A percentile compares a stretch with the other conserved stretches of the same genome.
phyloP scores from a whole-genome alignment of 2,113 vertebrate genomes.

The Anolis carolinensis region DNA sequence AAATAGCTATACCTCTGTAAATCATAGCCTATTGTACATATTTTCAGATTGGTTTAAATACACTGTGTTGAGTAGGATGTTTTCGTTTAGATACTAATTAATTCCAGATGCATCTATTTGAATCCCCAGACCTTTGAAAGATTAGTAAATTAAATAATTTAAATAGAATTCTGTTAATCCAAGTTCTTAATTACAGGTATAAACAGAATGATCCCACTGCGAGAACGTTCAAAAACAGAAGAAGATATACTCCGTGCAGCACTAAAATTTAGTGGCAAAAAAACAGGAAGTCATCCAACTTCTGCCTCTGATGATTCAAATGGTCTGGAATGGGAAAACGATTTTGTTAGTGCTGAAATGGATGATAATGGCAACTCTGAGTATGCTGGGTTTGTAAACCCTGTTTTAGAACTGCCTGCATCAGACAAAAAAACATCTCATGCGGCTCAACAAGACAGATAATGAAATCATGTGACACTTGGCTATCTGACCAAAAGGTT shows the following conservation, averaged over 20 bases:
- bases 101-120: neutral
- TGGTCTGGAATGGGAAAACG: constrained; percentile 96
- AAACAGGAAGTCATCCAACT: constrained; percentile 80
- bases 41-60: no score
- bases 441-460: constrained; percentile 80
- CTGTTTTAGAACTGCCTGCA: constrained; percentile 83
- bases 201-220: constrained; percentile 85
- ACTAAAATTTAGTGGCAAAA: constrained; percentile 77
- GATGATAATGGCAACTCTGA: constrained; percentile 88
- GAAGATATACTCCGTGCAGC: constrained; percentile 95
- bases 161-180: neutral
- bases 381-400: constrained; percentile 93
- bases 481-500: constrained; percentile 49
- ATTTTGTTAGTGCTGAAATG: constrained; percentile 89
- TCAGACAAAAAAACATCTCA: constrained; percentile 65
- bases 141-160: neutral
- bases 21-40: neutral
- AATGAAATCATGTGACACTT: constrained; percentile 47
- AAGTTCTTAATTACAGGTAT: constrained; percentile 80
- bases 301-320: constrained; percentile 93
- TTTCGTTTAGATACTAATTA: neutral
- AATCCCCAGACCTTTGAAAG: neutral
- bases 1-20: neutral
- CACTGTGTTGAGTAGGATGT: no score
- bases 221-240: constrained; percentile 93